Conservation (phyloP, 2,797 vertebrate genomes). For the Coendou prehensilis region DNA sequence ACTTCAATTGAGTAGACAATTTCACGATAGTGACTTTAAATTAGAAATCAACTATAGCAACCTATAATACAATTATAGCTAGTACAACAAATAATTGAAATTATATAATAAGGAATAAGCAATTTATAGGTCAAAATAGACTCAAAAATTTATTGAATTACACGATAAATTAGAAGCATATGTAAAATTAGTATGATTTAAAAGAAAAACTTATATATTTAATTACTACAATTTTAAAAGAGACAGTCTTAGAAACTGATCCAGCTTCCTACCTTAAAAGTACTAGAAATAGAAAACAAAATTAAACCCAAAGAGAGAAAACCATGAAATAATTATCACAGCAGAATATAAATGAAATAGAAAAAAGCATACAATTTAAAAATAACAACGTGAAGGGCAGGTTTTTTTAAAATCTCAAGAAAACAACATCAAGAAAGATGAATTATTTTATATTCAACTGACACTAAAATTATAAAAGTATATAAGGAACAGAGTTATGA, state of each 20-base stretch:
- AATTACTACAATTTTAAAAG: background rate
- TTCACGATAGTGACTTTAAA: background rate
- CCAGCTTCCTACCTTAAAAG: background rate
- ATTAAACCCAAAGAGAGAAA: background rate
- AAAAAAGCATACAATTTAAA: background rate
- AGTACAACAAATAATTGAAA: background rate
- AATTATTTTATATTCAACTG: background rate
- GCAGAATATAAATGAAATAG: background rate
- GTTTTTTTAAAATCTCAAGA: background rate
- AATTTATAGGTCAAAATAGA: background rate
- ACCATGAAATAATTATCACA: background rate
- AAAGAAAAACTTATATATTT: background rate
- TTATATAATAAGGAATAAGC: background rate
- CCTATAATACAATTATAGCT: background rate
- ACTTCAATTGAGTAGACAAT: background rate
- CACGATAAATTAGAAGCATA: background rate
- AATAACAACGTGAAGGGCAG: background rate
- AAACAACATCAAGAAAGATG: background rate
- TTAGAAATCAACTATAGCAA: background rate
- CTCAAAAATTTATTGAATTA: too few relatives aligned
- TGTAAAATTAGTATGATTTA: too few relatives aligned
- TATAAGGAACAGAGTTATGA: background rate
- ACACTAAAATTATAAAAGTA: background rate
- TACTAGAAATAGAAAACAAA: background rate
- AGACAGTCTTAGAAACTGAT: background rate